A percentile compares a stretch with the other conserved stretches of the same genome.
Conservation (phyloP, 1,140 invertebrate genomes). For the Apolygus lucorum region DNA sequence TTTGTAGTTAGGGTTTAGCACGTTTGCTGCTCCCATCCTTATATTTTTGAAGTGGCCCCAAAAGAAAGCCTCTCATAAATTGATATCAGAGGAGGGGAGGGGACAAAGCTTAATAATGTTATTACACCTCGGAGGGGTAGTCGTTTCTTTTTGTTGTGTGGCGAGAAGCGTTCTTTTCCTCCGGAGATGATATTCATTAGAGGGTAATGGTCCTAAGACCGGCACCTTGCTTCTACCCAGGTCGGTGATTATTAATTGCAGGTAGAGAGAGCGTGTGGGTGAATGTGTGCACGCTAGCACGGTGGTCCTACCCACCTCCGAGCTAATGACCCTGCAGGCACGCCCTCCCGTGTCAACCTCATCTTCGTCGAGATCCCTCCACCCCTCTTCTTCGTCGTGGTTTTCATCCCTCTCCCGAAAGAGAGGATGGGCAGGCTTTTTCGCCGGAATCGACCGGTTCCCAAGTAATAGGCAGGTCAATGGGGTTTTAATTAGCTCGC, state of each 20-base stretch:
- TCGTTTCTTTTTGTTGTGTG: slow-evolving; percentile 10
- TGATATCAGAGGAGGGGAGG: neutral
- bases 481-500: too few species aligned
- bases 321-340: slow-evolving; percentile 10
- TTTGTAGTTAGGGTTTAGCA: slow-evolving; percentile 10
- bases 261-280: slow-evolving; percentile 13
- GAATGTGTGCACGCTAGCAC: slow-evolving; percentile 12
- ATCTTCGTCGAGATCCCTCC: too few species aligned
- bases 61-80: slow-evolving; percentile 12
- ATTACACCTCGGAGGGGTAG: slow-evolving; percentile 12
- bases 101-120: slow-evolving; percentile 10
- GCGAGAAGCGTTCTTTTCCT: neutral
- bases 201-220: slow-evolving; percentile 6
- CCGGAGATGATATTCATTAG: slow-evolving; percentile 15
- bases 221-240: neutral
- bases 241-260: slow-evolving; percentile 16
- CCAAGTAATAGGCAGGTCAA: too few species aligned
- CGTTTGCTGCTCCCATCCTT: neutral
- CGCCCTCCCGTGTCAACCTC: slow-evolving; percentile 13
- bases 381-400: too few species aligned
- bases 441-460: too few species aligned
- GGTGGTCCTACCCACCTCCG: slow-evolving; percentile 14
- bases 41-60: neutral
- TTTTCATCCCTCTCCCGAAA: too few species aligned
- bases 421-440: too few species aligned